phyloP scores from a whole-genome alignment of 30 jellyfish, hydroid and myxozoan genomes.

The Sanderia malayensis region DNA sequence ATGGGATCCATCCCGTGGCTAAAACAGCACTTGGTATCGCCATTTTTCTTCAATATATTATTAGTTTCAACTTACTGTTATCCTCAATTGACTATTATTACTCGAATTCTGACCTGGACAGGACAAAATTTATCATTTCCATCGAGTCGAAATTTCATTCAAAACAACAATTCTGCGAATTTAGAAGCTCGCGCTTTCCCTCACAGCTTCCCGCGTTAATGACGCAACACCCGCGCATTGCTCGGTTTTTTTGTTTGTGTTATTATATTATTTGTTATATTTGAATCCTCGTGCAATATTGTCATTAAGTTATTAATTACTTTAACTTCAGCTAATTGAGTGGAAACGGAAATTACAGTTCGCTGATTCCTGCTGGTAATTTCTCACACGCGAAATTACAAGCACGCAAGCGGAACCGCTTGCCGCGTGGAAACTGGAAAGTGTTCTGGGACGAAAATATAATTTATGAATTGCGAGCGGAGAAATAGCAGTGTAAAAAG shows the following conservation, averaged over 20 bases:
- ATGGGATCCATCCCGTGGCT: constrained; percentile 78
- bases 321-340: background rate
- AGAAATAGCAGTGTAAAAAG: no score
- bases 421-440: background rate
- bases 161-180: background rate
- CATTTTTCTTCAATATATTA: no score
- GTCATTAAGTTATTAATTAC: background rate
- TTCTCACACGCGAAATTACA: background rate
- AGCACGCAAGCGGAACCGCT: background rate
- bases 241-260: no score
- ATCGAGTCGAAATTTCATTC: background rate
- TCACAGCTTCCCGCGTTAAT: no score
- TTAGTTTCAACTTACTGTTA: background rate
- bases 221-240: no score
- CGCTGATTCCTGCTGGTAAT: background rate
- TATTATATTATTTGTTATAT: no score
- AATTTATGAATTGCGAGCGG: no score
- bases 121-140: no score
- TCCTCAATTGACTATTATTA: background rate
- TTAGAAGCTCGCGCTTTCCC: background rate
- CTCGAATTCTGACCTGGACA: background rate
- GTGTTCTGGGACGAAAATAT: no score
- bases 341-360: background rate
- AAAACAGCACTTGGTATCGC: constrained; percentile 65
- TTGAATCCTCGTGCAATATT: no score